Conservation (phyloP, 1,140 invertebrate species). For the Papilio helenus region DNA sequence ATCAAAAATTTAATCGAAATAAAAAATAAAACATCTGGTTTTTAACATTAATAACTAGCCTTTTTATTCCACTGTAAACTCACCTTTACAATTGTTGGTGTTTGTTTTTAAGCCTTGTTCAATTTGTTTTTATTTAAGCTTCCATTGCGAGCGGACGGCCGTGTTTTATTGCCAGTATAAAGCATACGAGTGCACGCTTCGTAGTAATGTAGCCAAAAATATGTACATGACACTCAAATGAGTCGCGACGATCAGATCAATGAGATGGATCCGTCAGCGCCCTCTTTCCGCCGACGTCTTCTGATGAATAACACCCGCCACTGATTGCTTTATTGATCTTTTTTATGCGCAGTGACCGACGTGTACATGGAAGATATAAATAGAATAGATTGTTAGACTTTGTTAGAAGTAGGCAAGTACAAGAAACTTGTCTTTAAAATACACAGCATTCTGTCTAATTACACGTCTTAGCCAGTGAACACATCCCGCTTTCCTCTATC, state of each 20-base stretch:
- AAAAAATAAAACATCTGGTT: not conserved
- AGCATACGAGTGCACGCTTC: slow-evolving; percentile 28
- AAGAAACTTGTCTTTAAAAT: too few relatives aligned
- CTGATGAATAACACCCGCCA: slow-evolving; percentile 20
- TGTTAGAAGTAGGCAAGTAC: not conserved
- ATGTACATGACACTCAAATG: slow-evolving; percentile 20
- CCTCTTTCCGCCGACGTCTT: slow-evolving; percentile 12
- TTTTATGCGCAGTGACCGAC: not conserved
- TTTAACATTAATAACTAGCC: too few relatives aligned
- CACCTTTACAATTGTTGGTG: slow-evolving; percentile 50
- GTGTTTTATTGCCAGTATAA: slow-evolving; percentile 56
- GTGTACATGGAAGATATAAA: not conserved
- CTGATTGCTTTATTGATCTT: slow-evolving; percentile 26
- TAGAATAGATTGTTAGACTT: not conserved
- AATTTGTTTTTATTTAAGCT: slow-evolving; percentile 77
- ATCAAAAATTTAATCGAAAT: too few relatives aligned
- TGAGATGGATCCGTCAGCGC: slow-evolving; percentile 33
- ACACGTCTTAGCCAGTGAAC: too few relatives aligned
- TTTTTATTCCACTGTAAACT: slow-evolving; percentile 22
- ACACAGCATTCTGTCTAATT: too few relatives aligned
- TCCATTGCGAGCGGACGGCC: slow-evolving; percentile 56
- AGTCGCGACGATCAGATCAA: slow-evolving; percentile 38
- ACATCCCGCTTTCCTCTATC: too few relatives aligned
- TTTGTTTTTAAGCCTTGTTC: slow-evolving; percentile 65
- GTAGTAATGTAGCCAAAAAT: slow-evolving; percentile 23